phyloP scores from a whole-genome alignment of 2,888 invertebrate genomes.

The Silvanus unidentatus region DNA sequence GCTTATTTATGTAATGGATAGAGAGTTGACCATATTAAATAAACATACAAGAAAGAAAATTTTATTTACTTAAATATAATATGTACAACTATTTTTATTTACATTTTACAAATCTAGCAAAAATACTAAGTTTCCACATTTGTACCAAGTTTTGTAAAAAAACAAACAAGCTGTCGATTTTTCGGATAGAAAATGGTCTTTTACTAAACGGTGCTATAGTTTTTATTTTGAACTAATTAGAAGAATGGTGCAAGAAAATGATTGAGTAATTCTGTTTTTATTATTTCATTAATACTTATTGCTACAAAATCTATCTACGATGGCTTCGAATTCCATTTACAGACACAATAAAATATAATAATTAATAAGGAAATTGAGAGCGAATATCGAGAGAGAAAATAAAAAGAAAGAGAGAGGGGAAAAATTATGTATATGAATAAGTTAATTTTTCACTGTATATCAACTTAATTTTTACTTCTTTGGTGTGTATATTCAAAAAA shows the following conservation, averaged over 20 bases:
- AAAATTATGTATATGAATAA: constrained; percentile 26
- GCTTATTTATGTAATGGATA: too few relatives aligned
- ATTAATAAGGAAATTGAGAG: constrained; percentile 20
- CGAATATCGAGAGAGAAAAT: constrained; percentile 23
- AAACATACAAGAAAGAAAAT: constrained; percentile 26
- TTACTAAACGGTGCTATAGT: constrained; percentile 10
- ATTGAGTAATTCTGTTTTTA: constrained; percentile 12
- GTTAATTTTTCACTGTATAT: constrained; percentile 27
- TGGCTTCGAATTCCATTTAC: constrained; percentile 17
- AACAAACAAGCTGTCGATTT: constrained; percentile 21
- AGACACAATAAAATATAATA: constrained; percentile 1
- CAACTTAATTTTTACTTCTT: constrained; percentile 39
- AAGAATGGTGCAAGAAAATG: constrained; percentile 13
- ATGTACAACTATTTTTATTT: constrained; percentile 36
- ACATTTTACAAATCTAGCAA: constrained; percentile 35
- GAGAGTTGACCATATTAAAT: too few relatives aligned
- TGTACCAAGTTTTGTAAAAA: constrained; percentile 32
- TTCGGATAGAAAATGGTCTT: background rate
- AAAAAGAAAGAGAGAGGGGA: too few relatives aligned
- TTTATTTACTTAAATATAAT: constrained; percentile 37
- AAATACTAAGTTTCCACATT: constrained; percentile 37
- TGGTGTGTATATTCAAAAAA: constrained; percentile 46
- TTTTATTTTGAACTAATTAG: constrained; percentile 13
- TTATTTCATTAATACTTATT: constrained; percentile 8
- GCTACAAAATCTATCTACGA: constrained; percentile 20